Base-by-base conservation (phyloP, 2,113 vertebrate genomes). In the Ahaetulla prasina region DNA sequence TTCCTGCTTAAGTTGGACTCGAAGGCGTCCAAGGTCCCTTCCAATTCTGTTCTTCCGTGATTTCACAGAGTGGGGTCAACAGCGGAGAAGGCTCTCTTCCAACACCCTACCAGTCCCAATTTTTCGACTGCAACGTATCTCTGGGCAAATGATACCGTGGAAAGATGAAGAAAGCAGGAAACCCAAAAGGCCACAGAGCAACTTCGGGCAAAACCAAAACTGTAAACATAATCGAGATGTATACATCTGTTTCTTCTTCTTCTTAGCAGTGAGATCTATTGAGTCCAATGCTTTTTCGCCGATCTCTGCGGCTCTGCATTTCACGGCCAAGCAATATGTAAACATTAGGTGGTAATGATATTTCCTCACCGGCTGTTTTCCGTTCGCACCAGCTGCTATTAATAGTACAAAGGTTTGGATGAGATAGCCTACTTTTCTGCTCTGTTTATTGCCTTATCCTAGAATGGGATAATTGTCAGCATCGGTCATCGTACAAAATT, bases 401-500 rank as follows among this genome's bases (percentile, higher is more conserved):
- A 54, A 88, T 53, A n/a, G 50, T 9, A 52, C 30, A 35, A 55
- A 35, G 52, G n/a, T 10, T 10, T 88, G 52, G 50, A 12, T 35
- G 86, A 20, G 16, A 20, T 2, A n/a, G 5, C 50, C 30, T 87
- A 20, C 49, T 89, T 55, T 25, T 89, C 53, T 45, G 87, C n/a
- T 89, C 53, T 57, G 87, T 60, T 27, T 25, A 43, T 45, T 47
- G 25, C 23, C 88, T 89, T 49, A 49, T 16, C 45, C 95, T 92
- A 98, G 89, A 0, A 98, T 96, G 25, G 98, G 98, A 35, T 97
- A 98, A 4, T 97, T 97, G 47, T 98, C 97, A 0, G 97, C 97
- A 0, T 97, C 98, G 63, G 97, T 84, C 86, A 98, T 97, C 0
- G 97, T 97, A 6, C 97, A 98, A 95, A 98, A 98, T 94, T 98